Base-by-base conservation (phyloP, 2,113 vertebrate species). In the Phoenicopterus ruber region DNA sequence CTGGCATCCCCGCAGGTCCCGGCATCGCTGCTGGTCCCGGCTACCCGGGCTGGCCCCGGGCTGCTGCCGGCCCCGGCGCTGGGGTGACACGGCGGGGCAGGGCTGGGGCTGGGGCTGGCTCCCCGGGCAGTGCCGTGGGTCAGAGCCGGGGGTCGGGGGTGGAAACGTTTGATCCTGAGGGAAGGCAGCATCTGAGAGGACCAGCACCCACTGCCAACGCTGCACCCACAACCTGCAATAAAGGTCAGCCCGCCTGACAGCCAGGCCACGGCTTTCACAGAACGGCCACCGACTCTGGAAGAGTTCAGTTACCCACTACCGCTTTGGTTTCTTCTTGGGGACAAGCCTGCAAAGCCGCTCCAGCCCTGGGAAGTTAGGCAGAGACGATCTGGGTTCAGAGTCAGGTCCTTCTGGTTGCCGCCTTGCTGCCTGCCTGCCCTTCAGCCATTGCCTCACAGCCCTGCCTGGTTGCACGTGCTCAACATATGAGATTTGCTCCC, bases 141-240 rank as follows among this genome's bases (percentile, higher is more conserved):
- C 82, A 58, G 25, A 54, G 49, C 18, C 46, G 24, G 29, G 40
- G 14, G 10, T 29, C 1, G 0, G 7, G 40, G 13, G 13, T 83
- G 34, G 73, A 49, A 84, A 65, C 4, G 2, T 52, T 74, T 32
- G 55, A 22, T 78, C 38, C 59, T 13, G 55, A 84, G 24, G 61
- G 38, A 86, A 81, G 21, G 38, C 8, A 42, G 8, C 44, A 13
- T 91, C 69, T 38, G 55, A 57, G 46, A 52, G 38, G 12, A 67
- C 8, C 16, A 13, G 57, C n/a, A 91, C 12, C 12, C 25, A 26
- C 9, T 9, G 7, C 20, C 40, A 25, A 3, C 0, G 0, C 44
- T 52, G 52, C 42, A 44, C 28, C 20, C 50, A 16, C n/a, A 49
- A 57, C 17, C 62, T 28, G 31, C 42, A 52, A 5, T 13, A 78